phyloP scores from a whole-genome alignment of 2,113 vertebrate species.

The Probosciger aterrimus region DNA sequence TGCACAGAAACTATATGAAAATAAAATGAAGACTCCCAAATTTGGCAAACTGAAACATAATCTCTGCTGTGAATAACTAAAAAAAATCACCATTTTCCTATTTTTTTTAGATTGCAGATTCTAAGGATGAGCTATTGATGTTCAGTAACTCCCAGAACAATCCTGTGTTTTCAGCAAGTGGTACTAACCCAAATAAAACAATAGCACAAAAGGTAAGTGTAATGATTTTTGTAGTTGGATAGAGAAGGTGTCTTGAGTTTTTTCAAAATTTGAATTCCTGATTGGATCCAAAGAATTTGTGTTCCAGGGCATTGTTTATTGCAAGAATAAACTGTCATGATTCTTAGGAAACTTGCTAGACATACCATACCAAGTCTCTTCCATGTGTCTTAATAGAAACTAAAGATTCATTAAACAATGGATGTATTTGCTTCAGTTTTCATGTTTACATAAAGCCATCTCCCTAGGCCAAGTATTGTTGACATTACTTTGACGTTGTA shows the following conservation, averaged over 20 bases:
- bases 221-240: background rate
- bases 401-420: background rate
- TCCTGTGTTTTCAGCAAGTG: slow-evolving; percentile 57
- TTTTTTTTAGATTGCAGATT: slow-evolving; percentile 80
- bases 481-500: background rate
- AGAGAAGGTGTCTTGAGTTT: background rate
- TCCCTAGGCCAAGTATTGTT: background rate
- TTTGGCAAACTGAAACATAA: background rate
- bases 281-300: background rate
- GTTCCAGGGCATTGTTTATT: background rate
- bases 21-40: background rate
- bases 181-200: slow-evolving; percentile 55
- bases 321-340: background rate
- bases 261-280: background rate
- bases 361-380: background rate
- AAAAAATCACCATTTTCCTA: background rate
- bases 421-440: background rate
- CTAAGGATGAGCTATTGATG: slow-evolving; percentile 81
- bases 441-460: background rate
- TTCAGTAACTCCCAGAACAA: slow-evolving; percentile 74
- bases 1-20: background rate
- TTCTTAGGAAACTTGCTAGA: background rate
- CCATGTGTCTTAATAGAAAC: background rate
- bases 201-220: slow-evolving; percentile 74
- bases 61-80: background rate